Conservation (phyloP, 2,797 vertebrate species). For the Erethizon dorsatum region DNA sequence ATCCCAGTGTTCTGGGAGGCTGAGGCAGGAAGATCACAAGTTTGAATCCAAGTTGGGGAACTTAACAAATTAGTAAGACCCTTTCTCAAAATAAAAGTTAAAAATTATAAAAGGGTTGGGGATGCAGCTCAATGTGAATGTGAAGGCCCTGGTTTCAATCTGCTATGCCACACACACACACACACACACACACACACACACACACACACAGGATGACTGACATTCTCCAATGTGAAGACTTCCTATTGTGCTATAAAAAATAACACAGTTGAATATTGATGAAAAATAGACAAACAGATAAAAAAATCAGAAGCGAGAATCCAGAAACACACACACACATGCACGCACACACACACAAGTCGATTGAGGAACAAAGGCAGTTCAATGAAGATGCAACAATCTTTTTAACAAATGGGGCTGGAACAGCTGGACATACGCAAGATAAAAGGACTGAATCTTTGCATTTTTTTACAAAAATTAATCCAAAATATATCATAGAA, state of each 20-base stretch:
- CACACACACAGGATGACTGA: background rate
- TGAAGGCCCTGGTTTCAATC: background rate
- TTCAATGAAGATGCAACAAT: background rate
- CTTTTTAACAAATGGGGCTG: background rate
- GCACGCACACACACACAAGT: background rate
- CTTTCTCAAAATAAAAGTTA: background rate
- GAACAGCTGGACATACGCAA: background rate
- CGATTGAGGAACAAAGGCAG: background rate
- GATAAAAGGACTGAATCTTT: background rate
- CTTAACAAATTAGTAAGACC: background rate
- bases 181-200: background rate
- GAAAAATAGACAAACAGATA: background rate
- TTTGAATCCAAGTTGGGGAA: background rate
- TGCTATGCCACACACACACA: background rate
- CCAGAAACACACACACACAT: background rate
- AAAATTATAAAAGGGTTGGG: background rate
- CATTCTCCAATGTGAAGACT: background rate
- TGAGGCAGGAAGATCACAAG: background rate
- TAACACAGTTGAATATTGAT: background rate
- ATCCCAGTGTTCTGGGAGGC: background rate
- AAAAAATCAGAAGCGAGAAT: background rate
- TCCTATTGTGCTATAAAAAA: background rate
- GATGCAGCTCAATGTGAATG: background rate
- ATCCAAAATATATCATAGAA: background rate
- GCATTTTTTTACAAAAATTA: background rate